Base-by-base conservation (phyloP, 2,888 invertebrate species). In the Gymnocheta viridis region DNA sequence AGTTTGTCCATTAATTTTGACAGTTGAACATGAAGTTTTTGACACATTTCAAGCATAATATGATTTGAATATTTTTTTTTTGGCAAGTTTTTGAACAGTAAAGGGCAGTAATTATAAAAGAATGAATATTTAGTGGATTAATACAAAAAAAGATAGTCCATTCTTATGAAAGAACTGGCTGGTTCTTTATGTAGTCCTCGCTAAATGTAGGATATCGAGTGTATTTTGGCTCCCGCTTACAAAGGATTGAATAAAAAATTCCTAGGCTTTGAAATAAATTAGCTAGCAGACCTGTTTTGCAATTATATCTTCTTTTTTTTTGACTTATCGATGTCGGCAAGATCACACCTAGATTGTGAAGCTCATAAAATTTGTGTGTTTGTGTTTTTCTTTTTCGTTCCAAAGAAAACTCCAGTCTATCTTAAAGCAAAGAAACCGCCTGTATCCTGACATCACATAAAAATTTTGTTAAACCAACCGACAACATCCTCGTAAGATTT, bases 1-100 rank as follows among this genome's bases (percentile, higher is more conserved):
- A 90, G 91, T 90, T 90, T 90, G 89, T 88, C 89, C 88, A 89
- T 89, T 88, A 86, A 86, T 89, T 89, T 89, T 90, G 90, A 90
- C 90, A 89, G 86, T 87, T 89, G 87, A 89, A 90, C 89, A 90
- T 89, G 89, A 88, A 88, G 60, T 87, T 89, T 88, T 89, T 89
- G 90, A 89, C 89, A 89, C 17, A 60, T 89, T 89, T 88, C 86
- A 49, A 35, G 49, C 29, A 24, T 35, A 27, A 58, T 47, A 19
- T 10, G 54, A 4, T 29, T 73, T n/a, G 47, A 77, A 29, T 44
- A 51, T 29, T 7, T 10, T 2, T 5, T 4, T 41, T 32, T 27
- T 7, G 32, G 44, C 19, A 54, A 44, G 19, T 44, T 74, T 32
- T 66, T 54, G 54, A 74, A 29, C 17, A 29, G 22, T 44, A n/a